phyloP scores from a whole-genome alignment of 2,113 vertebrate genomes.

The Mormyrus lacerda region DNA sequence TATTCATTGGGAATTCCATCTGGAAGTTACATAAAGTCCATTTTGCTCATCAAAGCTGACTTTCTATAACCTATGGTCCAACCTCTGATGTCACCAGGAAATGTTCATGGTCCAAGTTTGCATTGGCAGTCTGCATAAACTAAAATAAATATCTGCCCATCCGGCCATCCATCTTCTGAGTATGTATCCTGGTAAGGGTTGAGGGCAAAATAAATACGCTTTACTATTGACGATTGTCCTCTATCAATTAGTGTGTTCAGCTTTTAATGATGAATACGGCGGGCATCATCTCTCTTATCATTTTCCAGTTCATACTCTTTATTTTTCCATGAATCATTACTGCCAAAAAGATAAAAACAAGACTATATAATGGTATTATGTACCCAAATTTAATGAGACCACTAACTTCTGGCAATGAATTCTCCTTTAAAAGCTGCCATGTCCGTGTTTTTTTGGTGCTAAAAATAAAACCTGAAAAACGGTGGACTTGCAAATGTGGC shows the following conservation, averaged over 20 bases:
- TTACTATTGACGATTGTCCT: neutral
- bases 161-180: neutral
- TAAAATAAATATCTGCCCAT: neutral
- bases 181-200: neutral
- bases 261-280: neutral
- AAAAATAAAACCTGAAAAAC: slow-evolving; percentile 3
- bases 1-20: neutral
- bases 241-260: neutral
- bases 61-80: neutral
- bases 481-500: neutral
- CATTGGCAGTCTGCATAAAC: neutral
- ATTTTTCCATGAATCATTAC: neutral
- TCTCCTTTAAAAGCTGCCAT: neutral
- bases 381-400: neutral
- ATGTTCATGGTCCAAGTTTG: neutral
- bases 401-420: neutral
- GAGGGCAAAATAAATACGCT: neutral
- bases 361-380: slow-evolving; percentile 3
- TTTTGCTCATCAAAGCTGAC: neutral
- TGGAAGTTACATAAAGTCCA: neutral
- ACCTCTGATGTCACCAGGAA: neutral
- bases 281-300: neutral
- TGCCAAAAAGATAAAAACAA: neutral
- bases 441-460: neutral
- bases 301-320: neutral